Conservation (phyloP, 1,140 invertebrate species). For the Megathymus violae region DNA sequence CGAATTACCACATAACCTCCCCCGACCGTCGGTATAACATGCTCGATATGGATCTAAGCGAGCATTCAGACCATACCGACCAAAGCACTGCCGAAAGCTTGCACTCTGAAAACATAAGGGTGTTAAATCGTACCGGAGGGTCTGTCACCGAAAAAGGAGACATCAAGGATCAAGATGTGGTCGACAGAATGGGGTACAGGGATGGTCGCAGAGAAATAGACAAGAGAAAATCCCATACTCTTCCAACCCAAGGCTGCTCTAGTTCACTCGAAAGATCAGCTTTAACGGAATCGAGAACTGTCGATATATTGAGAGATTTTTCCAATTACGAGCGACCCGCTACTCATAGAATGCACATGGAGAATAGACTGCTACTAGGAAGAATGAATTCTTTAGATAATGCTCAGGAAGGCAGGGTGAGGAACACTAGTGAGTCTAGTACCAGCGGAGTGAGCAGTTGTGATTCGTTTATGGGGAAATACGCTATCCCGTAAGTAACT, state of each 20-base stretch:
- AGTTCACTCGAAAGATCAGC: conserved; percentile 83
- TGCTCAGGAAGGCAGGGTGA: conserved; percentile 78
- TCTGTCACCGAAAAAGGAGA: conserved; percentile 48
- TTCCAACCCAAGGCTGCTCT: conserved; percentile 80
- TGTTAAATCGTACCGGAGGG: conserved; percentile 49
- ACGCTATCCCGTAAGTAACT: conserved; percentile 80
- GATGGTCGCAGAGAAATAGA: conserved; percentile 57
- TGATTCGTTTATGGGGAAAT: conserved; percentile 87
- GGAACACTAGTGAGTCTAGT: conserved; percentile 89
- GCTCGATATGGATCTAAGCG: conserved; percentile 73
- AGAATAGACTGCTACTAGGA: conserved; percentile 64
- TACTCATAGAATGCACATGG: conserved; percentile 54
- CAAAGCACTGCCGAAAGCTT: conserved; percentile 74
- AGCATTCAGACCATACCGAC: conserved; percentile 79
- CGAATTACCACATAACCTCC: conserved; percentile 55
- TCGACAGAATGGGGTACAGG: conserved; percentile 46
- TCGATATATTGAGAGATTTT: conserved; percentile 75
- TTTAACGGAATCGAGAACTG: conserved; percentile 87
- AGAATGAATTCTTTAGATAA: conserved; percentile 76
- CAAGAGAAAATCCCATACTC: conserved; percentile 83
- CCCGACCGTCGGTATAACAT: conserved; percentile 62
- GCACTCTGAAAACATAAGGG: conserved; percentile 61
- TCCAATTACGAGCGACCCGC: conserved; percentile 61
- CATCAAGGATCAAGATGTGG: conserved; percentile 57
- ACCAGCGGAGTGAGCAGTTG: conserved; percentile 91